phyloP scores from a whole-genome alignment of 2,113 vertebrate genomes.

The Trinectes maculatus region DNA sequence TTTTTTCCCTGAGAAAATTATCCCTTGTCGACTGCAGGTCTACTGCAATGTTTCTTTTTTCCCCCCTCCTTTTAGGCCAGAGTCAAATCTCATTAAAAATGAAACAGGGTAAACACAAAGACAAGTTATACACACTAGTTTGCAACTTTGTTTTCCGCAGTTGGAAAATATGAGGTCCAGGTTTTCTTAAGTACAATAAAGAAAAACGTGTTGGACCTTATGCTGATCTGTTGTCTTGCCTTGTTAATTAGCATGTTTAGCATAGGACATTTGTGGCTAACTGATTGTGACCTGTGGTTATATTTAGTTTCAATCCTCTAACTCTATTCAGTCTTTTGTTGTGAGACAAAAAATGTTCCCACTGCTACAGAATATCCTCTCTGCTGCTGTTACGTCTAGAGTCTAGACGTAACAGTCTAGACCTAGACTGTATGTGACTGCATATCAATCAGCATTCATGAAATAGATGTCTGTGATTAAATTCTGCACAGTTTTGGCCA shows the following conservation, averaged over 20 bases:
- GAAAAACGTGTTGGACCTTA: too few relatives aligned
- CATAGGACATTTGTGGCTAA: too few relatives aligned
- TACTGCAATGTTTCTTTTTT: slow-evolving; percentile 6
- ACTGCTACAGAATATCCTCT: too few relatives aligned
- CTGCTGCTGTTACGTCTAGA: too few relatives aligned
- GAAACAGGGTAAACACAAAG: slow-evolving; percentile 14
- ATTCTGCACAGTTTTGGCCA: neutral
- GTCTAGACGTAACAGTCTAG: too few relatives aligned
- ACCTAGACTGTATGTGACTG: neutral
- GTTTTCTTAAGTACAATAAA: neutral
- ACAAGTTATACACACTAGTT: neutral
- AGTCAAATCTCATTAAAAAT: slow-evolving; percentile 36
- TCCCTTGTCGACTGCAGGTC: neutral
- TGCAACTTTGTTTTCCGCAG: neutral
- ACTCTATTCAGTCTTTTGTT: too few relatives aligned
- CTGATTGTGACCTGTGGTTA: too few relatives aligned
- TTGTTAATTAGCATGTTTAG: too few relatives aligned
- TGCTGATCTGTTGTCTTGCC: neutral
- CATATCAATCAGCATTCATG: neutral
- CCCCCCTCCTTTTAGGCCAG: neutral
- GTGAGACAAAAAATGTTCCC: too few relatives aligned
- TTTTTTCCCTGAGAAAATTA: neutral
- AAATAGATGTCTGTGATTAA: too few relatives aligned
- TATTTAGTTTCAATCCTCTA: too few relatives aligned
- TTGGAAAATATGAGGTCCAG: neutral